These are phyloP conservation scores for Salpingus planirostris DNA, from an alignment of 2,888 invertebrate genomes.

Conservation along the genomic window DNA sequence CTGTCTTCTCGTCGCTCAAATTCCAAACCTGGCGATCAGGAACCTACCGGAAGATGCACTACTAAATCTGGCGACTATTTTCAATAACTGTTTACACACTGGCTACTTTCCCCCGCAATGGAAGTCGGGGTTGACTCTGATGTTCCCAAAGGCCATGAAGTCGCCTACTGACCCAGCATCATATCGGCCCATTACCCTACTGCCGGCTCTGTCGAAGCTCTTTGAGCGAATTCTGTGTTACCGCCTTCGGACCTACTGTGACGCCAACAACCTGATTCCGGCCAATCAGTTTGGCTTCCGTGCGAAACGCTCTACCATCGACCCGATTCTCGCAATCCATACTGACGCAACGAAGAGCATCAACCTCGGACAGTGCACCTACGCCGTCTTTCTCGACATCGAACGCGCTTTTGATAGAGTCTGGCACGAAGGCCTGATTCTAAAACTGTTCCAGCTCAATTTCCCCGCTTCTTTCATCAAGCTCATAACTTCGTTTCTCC, in stretches of 20 bases:
- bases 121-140: background rate
- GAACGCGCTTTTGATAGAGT: slow-evolving; percentile 11
- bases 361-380: slow-evolving; percentile 1
- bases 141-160: slow-evolving; percentile 2
- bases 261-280: slow-evolving; percentile 2
- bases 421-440: slow-evolving; percentile 17
- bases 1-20: background rate
- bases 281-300: slow-evolving; percentile 4
- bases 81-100: background rate
- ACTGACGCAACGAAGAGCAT: background rate
- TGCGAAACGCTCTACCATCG: background rate
- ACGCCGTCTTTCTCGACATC: slow-evolving; percentile 17
- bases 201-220: background rate
- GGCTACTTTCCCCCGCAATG: background rate
- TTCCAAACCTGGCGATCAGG: background rate
- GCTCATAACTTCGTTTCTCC: slow-evolving; percentile 1
- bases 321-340: slow-evolving; percentile 1
- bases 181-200: slow-evolving; percentile 4
- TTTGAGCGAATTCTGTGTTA: slow-evolving; percentile 2
- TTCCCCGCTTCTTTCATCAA: background rate
- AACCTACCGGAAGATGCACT: background rate
- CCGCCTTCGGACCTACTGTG: background rate
- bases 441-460: slow-evolving; percentile 8
- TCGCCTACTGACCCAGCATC: background rate
- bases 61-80: background rate